Percentiles rank a stretch among this genome's conserved stretches.
These are phyloP conservation scores for Nannoperca australis DNA, from an alignment of 2,797 vertebrate species.

Conservation along the genomic window DNA sequence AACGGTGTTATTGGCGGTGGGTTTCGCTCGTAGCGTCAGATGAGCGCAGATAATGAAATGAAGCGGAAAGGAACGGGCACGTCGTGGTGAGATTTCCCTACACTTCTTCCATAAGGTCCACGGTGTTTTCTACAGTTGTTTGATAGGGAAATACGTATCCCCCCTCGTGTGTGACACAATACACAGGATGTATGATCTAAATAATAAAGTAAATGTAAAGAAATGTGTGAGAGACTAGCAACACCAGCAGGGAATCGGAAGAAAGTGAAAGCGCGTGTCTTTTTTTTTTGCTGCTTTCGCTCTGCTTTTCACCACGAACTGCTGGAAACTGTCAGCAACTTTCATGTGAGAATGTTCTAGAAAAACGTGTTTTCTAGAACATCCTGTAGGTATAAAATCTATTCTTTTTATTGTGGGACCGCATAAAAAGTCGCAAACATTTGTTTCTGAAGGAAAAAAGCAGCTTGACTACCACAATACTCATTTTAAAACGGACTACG, in stretches of 20 bases:
- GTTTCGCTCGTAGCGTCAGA: neutral
- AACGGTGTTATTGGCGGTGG: neutral
- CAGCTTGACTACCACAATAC: no score
- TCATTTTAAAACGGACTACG: neutral
- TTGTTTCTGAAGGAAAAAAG: neutral
- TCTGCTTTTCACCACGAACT: neutral
- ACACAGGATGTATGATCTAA: no score
- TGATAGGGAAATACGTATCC: no score
- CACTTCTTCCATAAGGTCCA: no score
- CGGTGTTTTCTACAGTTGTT: no score
- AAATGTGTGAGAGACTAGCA: no score
- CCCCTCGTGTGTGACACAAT: neutral
- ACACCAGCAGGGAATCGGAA: neutral
- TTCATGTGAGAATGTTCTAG: no score
- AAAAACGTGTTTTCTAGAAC: neutral
- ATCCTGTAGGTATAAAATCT: neutral
- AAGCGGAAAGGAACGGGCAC: neutral
- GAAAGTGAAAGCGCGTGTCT: slow-evolving; percentile 41
- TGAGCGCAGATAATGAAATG: neutral
- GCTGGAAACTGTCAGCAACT: no score
- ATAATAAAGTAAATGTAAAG: neutral
- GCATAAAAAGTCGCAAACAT: neutral
- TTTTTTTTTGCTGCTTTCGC: neutral
- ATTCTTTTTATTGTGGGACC: neutral
- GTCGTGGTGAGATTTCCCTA: accelerated